phyloP scores from a whole-genome alignment of 2,797 vertebrate species.

The Lithobates sylvaticus region DNA sequence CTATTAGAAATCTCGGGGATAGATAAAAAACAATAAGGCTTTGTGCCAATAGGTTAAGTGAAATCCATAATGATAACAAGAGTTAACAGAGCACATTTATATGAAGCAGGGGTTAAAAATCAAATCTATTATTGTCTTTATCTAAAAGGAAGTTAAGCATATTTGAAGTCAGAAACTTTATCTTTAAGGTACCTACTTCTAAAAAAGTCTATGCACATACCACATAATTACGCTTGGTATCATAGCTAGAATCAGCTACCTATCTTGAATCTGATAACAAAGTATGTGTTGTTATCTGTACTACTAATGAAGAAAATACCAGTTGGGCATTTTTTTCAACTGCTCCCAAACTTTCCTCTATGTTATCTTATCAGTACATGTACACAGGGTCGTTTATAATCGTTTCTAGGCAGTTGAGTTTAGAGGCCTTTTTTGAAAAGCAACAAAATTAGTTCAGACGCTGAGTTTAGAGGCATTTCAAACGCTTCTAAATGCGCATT shows the following conservation, averaged over 20 bases:
- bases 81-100: neutral
- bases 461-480: no score
- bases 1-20: constrained; percentile 5
- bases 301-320: neutral
- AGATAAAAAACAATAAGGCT: constrained; percentile 12
- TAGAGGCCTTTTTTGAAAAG: no score
- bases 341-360: no score
- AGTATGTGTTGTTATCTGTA: neutral
- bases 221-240: neutral
- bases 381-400: no score
- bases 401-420: no score
- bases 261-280: neutral
- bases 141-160: neutral
- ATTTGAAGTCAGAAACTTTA: neutral
- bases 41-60: constrained; percentile 32
- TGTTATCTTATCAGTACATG: no score
- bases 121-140: no score
- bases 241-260: neutral
- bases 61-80: constrained; percentile 11
- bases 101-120: neutral
- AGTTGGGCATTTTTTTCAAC: no score
- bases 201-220: neutral
- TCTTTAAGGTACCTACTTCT: neutral
- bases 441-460: no score
- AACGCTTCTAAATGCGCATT: no score